Conservation (phyloP, 2,113 vertebrate species). For the Strigops habroptila region DNA sequence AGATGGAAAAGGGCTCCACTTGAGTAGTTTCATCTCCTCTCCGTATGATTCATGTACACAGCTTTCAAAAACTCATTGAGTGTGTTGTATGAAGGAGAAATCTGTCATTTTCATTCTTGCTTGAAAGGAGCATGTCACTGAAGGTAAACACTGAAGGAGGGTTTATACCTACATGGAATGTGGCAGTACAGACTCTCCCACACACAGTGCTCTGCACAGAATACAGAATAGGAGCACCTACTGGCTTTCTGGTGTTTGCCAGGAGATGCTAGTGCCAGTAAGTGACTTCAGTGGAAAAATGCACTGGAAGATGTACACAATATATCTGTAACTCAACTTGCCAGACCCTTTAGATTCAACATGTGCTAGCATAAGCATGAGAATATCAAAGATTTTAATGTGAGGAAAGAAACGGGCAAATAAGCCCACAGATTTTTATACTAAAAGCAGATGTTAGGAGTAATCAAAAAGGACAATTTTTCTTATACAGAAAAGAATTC, state of each 20-base stretch:
- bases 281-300: not conserved
- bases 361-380: not conserved
- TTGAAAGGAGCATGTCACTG: not conserved
- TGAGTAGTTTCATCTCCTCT: not conserved
- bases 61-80: not conserved
- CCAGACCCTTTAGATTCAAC: not conserved
- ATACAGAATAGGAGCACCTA: not conserved
- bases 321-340: not conserved
- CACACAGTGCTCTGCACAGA: not conserved
- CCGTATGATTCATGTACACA: not conserved
- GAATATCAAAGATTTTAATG: not conserved
- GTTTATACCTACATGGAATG: not conserved
- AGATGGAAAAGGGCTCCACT: not conserved
- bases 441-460: not conserved
- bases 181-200: not conserved
- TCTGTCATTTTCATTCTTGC: not conserved
- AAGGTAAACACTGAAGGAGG: fast-evolving
- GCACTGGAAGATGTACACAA: not conserved
- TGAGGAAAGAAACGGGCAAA: not conserved
- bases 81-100: not conserved
- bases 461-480: not conserved
- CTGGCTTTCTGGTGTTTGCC: not conserved
- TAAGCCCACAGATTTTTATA: not conserved
- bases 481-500: not conserved
- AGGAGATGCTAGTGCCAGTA: not conserved